phyloP scores from a whole-genome alignment of 2,113 vertebrate species.

The Rafetus swinhoei region DNA sequence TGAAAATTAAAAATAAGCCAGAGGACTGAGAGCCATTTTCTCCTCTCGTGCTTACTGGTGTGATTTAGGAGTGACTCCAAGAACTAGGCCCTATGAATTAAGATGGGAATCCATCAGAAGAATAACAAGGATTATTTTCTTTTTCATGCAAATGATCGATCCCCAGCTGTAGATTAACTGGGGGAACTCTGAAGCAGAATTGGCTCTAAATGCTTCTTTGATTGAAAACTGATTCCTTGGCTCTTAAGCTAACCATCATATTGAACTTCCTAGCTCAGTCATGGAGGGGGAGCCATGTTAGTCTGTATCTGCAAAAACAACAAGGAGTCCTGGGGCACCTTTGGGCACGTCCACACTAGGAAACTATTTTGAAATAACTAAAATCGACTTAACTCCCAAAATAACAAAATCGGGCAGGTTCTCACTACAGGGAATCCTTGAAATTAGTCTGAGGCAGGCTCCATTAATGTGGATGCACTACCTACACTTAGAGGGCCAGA shows the following conservation, averaged over 20 bases:
- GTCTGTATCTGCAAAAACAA: no score
- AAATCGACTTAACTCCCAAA: no score
- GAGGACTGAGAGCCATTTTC: not conserved
- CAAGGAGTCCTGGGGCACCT: no score
- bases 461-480: no score
- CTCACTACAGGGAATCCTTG: no score
- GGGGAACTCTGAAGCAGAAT: not conserved
- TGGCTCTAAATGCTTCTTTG: not conserved
- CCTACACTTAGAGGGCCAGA: no score
- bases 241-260: not conserved
- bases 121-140: not conserved
- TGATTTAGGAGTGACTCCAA: not conserved
- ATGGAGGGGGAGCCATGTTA: no score
- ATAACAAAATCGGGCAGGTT: no score
- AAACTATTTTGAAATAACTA: no score
- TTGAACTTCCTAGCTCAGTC: not conserved
- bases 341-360: no score
- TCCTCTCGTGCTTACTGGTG: accelerated
- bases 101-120: not conserved
- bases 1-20: not conserved
- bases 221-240: not conserved
- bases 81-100: not conserved
- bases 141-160: not conserved
- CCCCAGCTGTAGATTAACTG: not conserved
- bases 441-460: no score